phyloP scores from a whole-genome alignment of 2,888 invertebrate species.

The Drosophila rubida region DNA sequence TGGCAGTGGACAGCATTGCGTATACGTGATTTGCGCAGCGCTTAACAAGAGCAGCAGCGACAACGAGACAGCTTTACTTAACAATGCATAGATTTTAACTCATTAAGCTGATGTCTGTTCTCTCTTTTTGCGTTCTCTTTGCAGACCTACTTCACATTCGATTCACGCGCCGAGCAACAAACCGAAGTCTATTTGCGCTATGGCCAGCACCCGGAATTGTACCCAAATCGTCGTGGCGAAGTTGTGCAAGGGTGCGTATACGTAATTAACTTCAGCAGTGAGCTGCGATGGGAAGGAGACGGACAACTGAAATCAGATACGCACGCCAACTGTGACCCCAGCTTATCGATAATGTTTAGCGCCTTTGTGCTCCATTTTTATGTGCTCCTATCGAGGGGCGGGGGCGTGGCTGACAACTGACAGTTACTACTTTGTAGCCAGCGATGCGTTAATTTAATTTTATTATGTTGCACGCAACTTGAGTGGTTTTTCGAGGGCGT shows the following conservation, averaged over 20 bases:
- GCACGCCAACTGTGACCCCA: conserved; percentile 19
- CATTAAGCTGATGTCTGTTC: conserved; percentile 5
- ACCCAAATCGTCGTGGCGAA: conserved; percentile 95
- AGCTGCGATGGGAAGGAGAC: not conserved
- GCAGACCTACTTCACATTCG: conserved; percentile 92
- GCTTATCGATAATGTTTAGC: conserved; percentile 65
- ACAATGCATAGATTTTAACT: conserved; percentile 32
- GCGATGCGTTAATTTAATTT: conserved; percentile 75
- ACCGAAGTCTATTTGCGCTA: conserved; percentile 95
- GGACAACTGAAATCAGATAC: not conserved
- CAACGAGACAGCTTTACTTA: not conserved
- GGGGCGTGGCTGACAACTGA: conserved; percentile 47
- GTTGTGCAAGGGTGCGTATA: conserved; percentile 91
- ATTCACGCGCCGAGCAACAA: conserved; percentile 95
- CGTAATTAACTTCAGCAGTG: conserved; percentile 26
- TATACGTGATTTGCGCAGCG: conserved; percentile 66
- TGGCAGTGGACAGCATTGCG: conserved; percentile 43
- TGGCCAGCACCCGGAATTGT: conserved; percentile 96
- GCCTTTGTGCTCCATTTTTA: conserved; percentile 54
- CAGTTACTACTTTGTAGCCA: conserved; percentile 66
- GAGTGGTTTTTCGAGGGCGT: conserved; percentile 57
- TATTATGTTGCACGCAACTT: conserved; percentile 72
- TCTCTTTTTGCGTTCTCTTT: conserved; percentile 55
- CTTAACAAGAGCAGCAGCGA: conserved; percentile 10
- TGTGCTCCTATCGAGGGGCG: conserved; percentile 2